These are phyloP conservation scores for Siniperca obscura DNA, from an alignment of 2,797 vertebrate genomes.

Conservation along the genomic window DNA sequence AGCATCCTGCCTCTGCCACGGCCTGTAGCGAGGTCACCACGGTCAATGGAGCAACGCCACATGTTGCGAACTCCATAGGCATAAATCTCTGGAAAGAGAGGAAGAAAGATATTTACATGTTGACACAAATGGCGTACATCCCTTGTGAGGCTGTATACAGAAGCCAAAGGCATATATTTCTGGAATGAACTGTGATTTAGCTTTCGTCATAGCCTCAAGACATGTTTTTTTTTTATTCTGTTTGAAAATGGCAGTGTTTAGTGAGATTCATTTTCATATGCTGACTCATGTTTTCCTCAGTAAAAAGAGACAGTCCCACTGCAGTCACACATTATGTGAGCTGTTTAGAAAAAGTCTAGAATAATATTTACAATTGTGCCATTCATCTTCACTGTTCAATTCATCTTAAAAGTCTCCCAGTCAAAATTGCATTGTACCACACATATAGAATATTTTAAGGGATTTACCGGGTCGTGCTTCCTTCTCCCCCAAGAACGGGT, in stretches of 20 bases:
- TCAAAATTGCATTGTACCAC: background rate
- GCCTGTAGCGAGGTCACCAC: conserved; percentile 81
- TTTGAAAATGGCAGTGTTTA: background rate
- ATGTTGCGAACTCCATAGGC: conserved; percentile 90
- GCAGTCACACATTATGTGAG: background rate
- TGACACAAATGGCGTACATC: background rate
- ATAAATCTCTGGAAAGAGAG: conserved; percentile 80
- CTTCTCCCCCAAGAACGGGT: conserved; percentile 85
- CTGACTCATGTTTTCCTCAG: background rate
- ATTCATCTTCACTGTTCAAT: background rate
- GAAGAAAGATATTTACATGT: background rate
- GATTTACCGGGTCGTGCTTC: conserved; percentile 74
- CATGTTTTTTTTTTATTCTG: background rate
- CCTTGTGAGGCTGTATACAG: background rate
- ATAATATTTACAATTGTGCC: background rate
- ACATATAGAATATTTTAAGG: background rate
- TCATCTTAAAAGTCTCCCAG: background rate
- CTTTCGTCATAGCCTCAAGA: background rate
- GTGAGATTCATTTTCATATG: background rate
- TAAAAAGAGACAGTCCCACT: background rate
- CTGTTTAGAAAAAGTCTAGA: background rate
- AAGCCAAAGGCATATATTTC: conserved; percentile 6
- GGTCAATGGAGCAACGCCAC: conserved; percentile 90
- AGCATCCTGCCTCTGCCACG: conserved; percentile 84
- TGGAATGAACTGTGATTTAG: background rate